Conservation (phyloP, 1,140 invertebrate genomes). For the Lasaia peninsularis region DNA sequence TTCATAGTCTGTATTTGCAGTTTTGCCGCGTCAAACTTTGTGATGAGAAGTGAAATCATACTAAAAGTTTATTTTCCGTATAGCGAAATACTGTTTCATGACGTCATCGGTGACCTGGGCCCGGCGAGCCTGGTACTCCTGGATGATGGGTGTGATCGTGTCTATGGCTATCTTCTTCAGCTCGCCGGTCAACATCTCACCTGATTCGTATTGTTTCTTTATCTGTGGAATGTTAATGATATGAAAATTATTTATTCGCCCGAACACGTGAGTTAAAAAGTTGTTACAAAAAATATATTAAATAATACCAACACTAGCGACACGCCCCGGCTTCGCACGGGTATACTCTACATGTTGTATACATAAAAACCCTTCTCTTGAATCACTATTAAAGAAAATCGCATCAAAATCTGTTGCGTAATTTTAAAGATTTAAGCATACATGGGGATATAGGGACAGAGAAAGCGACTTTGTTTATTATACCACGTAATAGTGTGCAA, state of each 20-base stretch:
- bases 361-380: too few relatives aligned
- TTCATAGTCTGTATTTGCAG: not conserved
- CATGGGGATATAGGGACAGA: too few relatives aligned
- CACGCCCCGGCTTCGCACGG: too few relatives aligned
- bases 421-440: too few relatives aligned
- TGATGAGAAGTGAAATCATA: not conserved
- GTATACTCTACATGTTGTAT: too few relatives aligned
- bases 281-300: too few relatives aligned
- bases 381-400: too few relatives aligned
- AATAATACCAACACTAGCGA: too few relatives aligned
- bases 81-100: constrained; percentile 90
- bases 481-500: too few relatives aligned
- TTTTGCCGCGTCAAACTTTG: not conserved
- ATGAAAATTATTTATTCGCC: not conserved
- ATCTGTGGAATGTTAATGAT: constrained; percentile 51
- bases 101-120: constrained; percentile 91
- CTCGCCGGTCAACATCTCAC: constrained; percentile 94
- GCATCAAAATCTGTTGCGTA: too few relatives aligned
- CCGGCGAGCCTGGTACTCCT: constrained; percentile 89
- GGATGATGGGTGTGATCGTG: constrained; percentile 83
- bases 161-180: constrained; percentile 95
- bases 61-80: constrained; percentile 86
- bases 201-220: constrained; percentile 90
- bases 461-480: too few relatives aligned
- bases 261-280: too few relatives aligned